phyloP scores from a whole-genome alignment of 1,140 invertebrate genomes.

The Hyposmocoma kahamanoa region DNA sequence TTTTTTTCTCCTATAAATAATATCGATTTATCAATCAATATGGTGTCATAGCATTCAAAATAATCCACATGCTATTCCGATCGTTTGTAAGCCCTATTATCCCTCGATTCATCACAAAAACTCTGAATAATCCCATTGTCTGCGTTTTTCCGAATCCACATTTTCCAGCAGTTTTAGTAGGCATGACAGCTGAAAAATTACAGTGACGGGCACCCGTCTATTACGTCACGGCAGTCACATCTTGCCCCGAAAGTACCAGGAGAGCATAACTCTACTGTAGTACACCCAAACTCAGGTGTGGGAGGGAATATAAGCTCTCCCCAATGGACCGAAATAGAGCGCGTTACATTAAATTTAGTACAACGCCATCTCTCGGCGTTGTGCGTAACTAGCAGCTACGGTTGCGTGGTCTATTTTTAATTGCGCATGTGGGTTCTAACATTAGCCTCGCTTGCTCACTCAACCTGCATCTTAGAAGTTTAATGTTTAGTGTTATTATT shows the following conservation, averaged over 20 bases:
- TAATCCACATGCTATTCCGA: no score
- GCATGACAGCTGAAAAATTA: constrained; percentile 23
- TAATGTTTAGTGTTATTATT: no score
- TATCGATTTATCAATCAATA: no score
- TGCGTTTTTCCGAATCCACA: no score
- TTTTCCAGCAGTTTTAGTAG: no score
- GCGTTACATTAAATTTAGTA: not conserved
- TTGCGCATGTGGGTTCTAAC: not conserved
- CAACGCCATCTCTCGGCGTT: not conserved
- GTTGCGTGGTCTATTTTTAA: not conserved
- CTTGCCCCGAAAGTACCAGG: constrained; percentile 50
- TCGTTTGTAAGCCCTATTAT: no score
- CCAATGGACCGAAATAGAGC: not conserved
- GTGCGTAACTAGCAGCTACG: not conserved
- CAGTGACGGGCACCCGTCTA: constrained; percentile 44
- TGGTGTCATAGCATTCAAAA: no score
- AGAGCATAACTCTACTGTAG: constrained; percentile 24
- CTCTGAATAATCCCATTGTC: no score
- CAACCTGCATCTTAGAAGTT: no score
- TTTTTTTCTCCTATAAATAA: no score
- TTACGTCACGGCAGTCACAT: constrained; percentile 52
- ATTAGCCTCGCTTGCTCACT: no score
- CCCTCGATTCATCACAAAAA: no score
- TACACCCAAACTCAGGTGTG: not conserved
- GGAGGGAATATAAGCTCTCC: not conserved